Conservation (phyloP, 1,140 invertebrate genomes). For the Lepidotrigona ventralis region DNA sequence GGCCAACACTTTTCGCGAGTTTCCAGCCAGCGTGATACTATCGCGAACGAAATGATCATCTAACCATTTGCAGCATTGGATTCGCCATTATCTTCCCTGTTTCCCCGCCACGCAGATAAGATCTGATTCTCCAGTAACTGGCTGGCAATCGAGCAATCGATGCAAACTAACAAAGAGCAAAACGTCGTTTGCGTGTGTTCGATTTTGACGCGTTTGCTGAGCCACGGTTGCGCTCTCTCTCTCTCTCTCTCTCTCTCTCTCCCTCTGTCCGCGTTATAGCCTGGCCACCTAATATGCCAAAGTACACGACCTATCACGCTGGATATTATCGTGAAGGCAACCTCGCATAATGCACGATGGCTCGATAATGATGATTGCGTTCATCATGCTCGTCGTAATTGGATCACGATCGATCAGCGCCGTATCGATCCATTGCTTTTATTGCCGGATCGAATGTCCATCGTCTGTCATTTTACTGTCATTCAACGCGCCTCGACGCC, state of each 20-base stretch:
- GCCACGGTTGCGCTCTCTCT: too few relatives aligned
- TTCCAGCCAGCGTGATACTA: too few relatives aligned
- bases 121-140: constrained; percentile 12
- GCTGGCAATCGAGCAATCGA: not conserved
- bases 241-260: too few relatives aligned
- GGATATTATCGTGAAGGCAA: constrained; percentile 58
- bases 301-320: constrained; percentile 59
- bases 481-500: not conserved
- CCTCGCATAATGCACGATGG: constrained; percentile 65
- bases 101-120: constrained; percentile 8
- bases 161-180: constrained; percentile 13
- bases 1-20: too few relatives aligned
- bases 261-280: not conserved
- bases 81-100: not conserved
- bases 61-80: not conserved
- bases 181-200: not conserved
- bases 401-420: constrained; percentile 49
- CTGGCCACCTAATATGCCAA: constrained; percentile 41
- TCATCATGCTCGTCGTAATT: constrained; percentile 62
- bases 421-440: constrained; percentile 29
- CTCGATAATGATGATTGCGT: constrained; percentile 69
- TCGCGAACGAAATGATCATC: not conserved
- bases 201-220: constrained; percentile 34
- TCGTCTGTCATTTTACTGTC: not conserved
- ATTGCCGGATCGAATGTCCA: constrained; percentile 2